phyloP scores from a whole-genome alignment of 2,888 invertebrate species.

The Oscheius sp. region DNA sequence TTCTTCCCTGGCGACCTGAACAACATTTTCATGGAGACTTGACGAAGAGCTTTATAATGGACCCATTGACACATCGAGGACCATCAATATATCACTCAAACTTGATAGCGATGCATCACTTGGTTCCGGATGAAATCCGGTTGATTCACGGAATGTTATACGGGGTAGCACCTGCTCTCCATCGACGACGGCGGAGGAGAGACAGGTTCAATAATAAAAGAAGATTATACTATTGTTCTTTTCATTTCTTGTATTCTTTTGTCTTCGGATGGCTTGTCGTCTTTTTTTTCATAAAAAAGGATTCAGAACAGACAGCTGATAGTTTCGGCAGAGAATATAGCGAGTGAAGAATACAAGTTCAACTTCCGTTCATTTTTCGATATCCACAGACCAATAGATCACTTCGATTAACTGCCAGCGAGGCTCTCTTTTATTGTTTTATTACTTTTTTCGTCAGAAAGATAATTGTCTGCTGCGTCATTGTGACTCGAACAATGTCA shows the following conservation, averaged over 20 bases:
- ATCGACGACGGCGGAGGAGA: neutral
- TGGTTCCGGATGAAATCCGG: conserved; percentile 51
- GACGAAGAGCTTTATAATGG: conserved; percentile 46
- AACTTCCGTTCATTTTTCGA: too few relatives aligned
- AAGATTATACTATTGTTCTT: neutral
- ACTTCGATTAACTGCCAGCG: too few relatives aligned
- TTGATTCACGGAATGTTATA: conserved; percentile 54
- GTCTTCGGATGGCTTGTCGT: too few relatives aligned
- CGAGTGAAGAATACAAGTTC: too few relatives aligned
- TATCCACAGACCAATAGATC: too few relatives aligned
- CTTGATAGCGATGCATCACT: conserved; percentile 53
- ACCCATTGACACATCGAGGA: conserved; percentile 46
- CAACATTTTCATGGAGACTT: conserved; percentile 52
- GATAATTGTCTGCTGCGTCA: too few relatives aligned
- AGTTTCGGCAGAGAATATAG: too few relatives aligned
- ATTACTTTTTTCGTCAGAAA: too few relatives aligned
- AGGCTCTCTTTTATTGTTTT: too few relatives aligned
- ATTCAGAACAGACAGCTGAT: too few relatives aligned
- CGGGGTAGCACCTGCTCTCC: conserved; percentile 37
- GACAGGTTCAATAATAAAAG: neutral
- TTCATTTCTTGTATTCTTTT: too few relatives aligned
- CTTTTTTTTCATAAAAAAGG: neutral
- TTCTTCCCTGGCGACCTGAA: conserved; percentile 55
- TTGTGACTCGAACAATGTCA: too few relatives aligned
- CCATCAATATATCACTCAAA: conserved; percentile 50